Evolutionary conservation across 35 echinoderm and acorn worm species (phyloP), one percentile per base, ranked within the genome.

Genomic region (Apostichopus japonicus): DNA sequence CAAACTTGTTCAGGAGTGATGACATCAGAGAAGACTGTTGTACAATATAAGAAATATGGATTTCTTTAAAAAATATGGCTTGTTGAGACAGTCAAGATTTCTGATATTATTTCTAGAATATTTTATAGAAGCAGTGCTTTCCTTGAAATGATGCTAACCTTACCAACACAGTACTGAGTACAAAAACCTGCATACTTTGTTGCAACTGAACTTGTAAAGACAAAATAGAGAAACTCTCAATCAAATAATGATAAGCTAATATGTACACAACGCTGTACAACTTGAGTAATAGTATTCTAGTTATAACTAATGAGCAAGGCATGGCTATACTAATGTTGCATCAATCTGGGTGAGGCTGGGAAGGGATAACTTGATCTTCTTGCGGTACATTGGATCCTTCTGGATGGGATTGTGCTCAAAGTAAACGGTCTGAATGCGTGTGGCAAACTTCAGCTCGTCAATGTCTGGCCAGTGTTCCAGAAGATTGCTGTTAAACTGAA

Each of bases 361-460:
- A 17, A 98, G 79, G 5, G 97, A 87, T 71, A 98, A 61, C 59
- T 98, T 96, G 0, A 98, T 71, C 87, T 98, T 98, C 75, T 93
- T 94, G 23, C 97, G 54, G 56, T 98, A 98, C 92, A 93, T 93
- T 9, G 93, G 91, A 61, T 98, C 97, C 51, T 94, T 94, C 58
- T 93, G 93, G 24, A 98, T 98, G 6, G 97, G 97, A 77, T 98
- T 98, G 63, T 94, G 93, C 61, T 98, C 97, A 52, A 98, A 92
- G 87, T 98, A 98, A 55, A 98, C 97, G 1, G 97, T 98, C 79
- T 96, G 73, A 55, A 98, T 84, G 13, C n/a, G 57, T 15, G 83
- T 91, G 14, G 95, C 94, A 59, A 33, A 79, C n/a, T 86, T 83
- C 51, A 96, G 81, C 93, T 98, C 93, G 58, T 98, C 96, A 6